Evolutionary conservation across 2,113 vertebrate species (phyloP).

Genomic region (Rhinopomastus cyanomelas): DNA sequence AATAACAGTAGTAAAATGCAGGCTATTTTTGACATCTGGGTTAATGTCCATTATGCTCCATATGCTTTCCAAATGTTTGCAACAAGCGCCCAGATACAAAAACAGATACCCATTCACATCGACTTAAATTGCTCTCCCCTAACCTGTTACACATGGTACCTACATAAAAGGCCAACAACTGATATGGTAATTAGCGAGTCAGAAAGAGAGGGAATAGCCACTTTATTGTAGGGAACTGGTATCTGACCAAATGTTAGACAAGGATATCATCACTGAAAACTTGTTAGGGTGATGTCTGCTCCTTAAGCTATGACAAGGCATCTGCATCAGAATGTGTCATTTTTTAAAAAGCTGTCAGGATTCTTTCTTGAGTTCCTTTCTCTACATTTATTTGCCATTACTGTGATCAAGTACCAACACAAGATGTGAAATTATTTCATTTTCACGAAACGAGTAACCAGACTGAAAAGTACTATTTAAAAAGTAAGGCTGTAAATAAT

Average conservation of each 20-base stretch:
- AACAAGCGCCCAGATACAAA: constrained; percentile 75
- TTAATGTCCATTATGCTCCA: constrained; percentile 81
- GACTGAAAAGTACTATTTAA: constrained; percentile 64
- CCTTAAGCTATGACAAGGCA: constrained; percentile 21
- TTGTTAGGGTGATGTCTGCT: constrained; percentile 49
- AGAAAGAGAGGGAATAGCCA: constrained; percentile 40
- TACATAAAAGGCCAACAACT: constrained; percentile 69
- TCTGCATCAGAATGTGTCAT: constrained; percentile 69
- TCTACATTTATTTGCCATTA: constrained; percentile 72
- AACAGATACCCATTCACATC: constrained; percentile 79
- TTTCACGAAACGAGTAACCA: constrained; percentile 72
- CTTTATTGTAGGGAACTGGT: constrained; percentile 54
- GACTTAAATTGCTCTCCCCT: constrained; percentile 65
- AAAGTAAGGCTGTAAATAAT: constrained; percentile 59
- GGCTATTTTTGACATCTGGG: constrained; percentile 85
- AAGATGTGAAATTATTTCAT: constrained; percentile 72
- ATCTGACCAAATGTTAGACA: constrained; percentile 54
- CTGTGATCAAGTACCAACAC: constrained; percentile 70
- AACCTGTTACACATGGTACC: constrained; percentile 71
- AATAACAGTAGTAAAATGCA: constrained; percentile 85
- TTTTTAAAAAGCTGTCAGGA: constrained; percentile 61
- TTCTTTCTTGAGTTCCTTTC: constrained; percentile 61
- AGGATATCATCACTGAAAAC: constrained; percentile 59
- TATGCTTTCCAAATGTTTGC: constrained; percentile 87
- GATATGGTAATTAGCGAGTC: constrained; percentile 72